phyloP scores from a whole-genome alignment of 2,797 vertebrate species.

The Rallus crepitans region DNA sequence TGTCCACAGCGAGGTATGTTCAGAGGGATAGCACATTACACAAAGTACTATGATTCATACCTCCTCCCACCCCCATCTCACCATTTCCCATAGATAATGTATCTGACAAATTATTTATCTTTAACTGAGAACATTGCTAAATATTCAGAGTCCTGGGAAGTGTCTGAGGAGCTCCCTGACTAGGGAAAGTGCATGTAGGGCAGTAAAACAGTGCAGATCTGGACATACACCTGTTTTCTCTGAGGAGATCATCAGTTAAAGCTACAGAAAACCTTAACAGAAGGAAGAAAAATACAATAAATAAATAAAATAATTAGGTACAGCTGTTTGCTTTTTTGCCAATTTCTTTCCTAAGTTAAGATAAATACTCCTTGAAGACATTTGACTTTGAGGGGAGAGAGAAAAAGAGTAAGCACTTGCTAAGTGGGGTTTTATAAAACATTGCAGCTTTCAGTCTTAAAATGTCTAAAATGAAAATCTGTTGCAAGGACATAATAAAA shows the following conservation, averaged over 20 bases:
- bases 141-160: background rate
- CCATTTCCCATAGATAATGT: background rate
- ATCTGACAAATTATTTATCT: background rate
- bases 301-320: background rate
- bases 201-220: background rate
- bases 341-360: background rate
- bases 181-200: background rate
- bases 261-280: background rate
- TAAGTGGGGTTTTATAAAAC: background rate
- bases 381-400: background rate
- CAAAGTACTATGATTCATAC: background rate
- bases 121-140: background rate
- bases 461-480: constrained; percentile 42
- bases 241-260: background rate
- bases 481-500: background rate
- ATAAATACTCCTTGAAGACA: background rate
- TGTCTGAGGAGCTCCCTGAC: background rate
- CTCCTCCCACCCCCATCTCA: background rate
- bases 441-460: constrained; percentile 9
- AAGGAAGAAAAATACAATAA: background rate
- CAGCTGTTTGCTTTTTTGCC: background rate
- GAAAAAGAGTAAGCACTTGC: background rate
- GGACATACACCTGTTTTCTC: background rate
- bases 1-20: background rate
- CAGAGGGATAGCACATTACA: background rate